Conservation (phyloP, 2,888 invertebrate species). For the Meliscaeva auricollis region DNA sequence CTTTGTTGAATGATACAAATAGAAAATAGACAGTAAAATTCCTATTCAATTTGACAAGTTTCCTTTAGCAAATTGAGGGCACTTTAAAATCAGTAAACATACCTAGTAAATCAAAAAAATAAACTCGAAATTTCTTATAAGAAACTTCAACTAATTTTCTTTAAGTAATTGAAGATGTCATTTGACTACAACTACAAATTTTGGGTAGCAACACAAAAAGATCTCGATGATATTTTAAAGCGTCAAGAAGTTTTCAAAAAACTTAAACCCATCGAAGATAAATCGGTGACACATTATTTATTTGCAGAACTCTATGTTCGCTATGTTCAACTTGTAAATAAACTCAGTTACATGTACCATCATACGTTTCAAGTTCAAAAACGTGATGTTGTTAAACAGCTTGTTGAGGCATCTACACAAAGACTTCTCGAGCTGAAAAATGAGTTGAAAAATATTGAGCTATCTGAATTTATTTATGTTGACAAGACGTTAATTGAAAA, state of each 20-base stretch:
- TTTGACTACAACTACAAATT: constrained; percentile 84
- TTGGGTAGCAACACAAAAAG: constrained; percentile 84
- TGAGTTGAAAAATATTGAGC: constrained; percentile 85
- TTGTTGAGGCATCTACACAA: constrained; percentile 80
- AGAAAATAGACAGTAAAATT: too few species aligned
- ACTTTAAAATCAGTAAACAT: too few species aligned
- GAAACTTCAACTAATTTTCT: not conserved
- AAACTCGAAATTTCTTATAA: not conserved
- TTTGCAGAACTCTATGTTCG: constrained; percentile 81
- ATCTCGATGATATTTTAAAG: constrained; percentile 82
- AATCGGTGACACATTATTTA: constrained; percentile 79
- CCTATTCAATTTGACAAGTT: too few species aligned
- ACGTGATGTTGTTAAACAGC: constrained; percentile 78
- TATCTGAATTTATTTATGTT: constrained; percentile 87
- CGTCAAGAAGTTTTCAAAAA: constrained; percentile 82
- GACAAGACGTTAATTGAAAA: constrained; percentile 88
- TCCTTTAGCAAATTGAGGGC: too few species aligned
- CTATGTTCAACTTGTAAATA: constrained; percentile 81
- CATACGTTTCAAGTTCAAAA: constrained; percentile 83
- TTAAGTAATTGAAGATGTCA: constrained; percentile 81
- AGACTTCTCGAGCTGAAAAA: constrained; percentile 86
- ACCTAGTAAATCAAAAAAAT: not conserved
- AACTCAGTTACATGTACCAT: constrained; percentile 81
- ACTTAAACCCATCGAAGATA: constrained; percentile 78
- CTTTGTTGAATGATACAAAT: too few species aligned